Base-by-base conservation (phyloP, 2,888 invertebrate species). In the Macaria notata region DNA sequence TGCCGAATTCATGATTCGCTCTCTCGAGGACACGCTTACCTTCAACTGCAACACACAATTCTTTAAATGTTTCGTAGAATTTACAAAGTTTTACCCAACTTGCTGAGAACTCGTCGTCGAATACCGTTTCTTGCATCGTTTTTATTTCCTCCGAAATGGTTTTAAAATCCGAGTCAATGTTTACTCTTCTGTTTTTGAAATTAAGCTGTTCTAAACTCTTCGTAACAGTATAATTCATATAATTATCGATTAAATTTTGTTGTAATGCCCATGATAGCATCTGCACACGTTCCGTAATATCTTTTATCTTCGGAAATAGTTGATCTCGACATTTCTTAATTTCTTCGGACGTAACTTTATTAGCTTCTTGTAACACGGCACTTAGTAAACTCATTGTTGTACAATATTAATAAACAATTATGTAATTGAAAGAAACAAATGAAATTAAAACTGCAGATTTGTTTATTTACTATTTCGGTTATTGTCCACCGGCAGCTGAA, bases 121-220 rank as follows among this genome's bases (percentile, higher is more conserved):
- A 68, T 4, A 65, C 62, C 36, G 72, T 69, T 61, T 78, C 72
- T 39, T 64, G 65, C 41, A 83, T 63, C 9, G 49, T 59, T 65
- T 78, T 66, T 3, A 84, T 65, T 4, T 78, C 76, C 61, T 81
- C 67, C 1, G 63, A 31, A 46, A 80, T 62, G 38, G 72, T 75
- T 9, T 73, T 60, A 57, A 81, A 79, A 51, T 88, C 86, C 0
- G 72, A 61, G 45, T 78, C 52, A 30, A 89, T 83, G 48, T 84
- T 84, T 44, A 61, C 71, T 71, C 82, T 88, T 36, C 89, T 74
- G 64, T 85, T 86, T 41, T 72, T 81, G 56, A 84, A 90, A 63
- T 90, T 88, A 3, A 88, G 64, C 66, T 88, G 88, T 66, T 89
- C 89, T 51, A 91, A 74, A 50, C 86, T 89, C 65, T 87, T 88